These are phyloP conservation scores for Talpa occidentalis DNA, from an alignment of 2,113 vertebrate genomes.

Conservation along the genomic window DNA sequence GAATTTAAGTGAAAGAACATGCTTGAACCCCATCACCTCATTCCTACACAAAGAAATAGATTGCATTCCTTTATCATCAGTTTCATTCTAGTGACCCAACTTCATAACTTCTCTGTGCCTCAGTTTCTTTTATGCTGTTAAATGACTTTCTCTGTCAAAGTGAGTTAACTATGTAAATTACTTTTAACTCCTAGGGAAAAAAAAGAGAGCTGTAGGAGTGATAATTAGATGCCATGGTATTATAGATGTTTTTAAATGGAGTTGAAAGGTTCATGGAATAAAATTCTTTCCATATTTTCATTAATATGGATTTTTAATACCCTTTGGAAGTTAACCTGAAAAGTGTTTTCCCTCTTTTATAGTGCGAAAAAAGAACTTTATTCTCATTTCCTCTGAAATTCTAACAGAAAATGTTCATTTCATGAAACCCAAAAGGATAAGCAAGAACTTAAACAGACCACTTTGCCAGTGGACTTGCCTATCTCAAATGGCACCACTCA, in stretches of 20 bases:
- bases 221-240: conserved; percentile 75
- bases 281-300: conserved; percentile 77
- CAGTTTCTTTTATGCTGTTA: conserved; percentile 70
- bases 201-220: conserved; percentile 69
- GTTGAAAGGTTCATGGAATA: conserved; percentile 82
- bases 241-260: conserved; percentile 73
- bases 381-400: conserved; percentile 51
- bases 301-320: conserved; percentile 82
- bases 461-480: not conserved
- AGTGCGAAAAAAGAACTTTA: conserved; percentile 57
- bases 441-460: not conserved
- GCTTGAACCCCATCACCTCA: not conserved
- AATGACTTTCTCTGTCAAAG: conserved; percentile 58
- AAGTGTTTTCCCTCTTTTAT: conserved; percentile 55
- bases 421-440: conserved; percentile 6
- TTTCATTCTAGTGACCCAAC: conserved; percentile 30
- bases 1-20: conserved; percentile 23
- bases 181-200: conserved; percentile 67
- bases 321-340: conserved; percentile 76
- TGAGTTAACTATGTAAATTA: conserved; percentile 77
- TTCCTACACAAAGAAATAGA: not conserved
- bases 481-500: not conserved
- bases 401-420: conserved; percentile 40
- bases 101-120: conserved; percentile 52
- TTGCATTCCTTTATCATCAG: not conserved